Evolutionary conservation across 1,140 invertebrate species (phyloP), one percentile per base, ranked within the genome.

Genomic region (Leptinotarsa texana): DNA sequence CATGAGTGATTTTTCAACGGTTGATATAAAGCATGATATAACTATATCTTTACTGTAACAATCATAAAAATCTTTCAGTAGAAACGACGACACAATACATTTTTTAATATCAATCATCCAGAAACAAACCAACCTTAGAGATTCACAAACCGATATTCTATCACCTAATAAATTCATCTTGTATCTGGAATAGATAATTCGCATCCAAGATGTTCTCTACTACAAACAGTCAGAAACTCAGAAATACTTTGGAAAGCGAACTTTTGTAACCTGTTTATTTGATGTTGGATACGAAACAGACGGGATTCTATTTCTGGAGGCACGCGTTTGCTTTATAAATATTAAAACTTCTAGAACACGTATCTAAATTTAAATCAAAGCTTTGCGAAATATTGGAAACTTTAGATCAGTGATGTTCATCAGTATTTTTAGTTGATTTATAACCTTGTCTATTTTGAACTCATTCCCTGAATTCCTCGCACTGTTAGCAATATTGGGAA

Each of bases 361-460:
- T 21, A 71, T 73, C 72, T 73, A 73, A 47, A 63, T 47, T 48
- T 73, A 73, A 42, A 65, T 21, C n/a, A 11, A 21, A n/a, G 48
- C 68, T 15, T 73, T 65, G 42, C 62, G 63, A 73, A 73, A 73
- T 73, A 65, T 48, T 63, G 27, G n/a, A 73, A 73, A 63, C 42
- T 73, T 73, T 65, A 57, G 5, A 57, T 57, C 42, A 18, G n/a
- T 69, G 48, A 48, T 69, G 48, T 21, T 49, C 51, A 69, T 69
- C 42, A 8, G 42, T 69, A 69, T 69, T 69, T 69, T 69, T 69
- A 69, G 68, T 69, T 69, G 63, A 66, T 66, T 66, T 21, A 21
- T 65, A 65, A 27, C 63, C 63, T 24, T 33, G 63, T 15, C 63
- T 66, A 66, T 66, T 66, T 24, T 66, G 2, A 66, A 33, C 22